These are phyloP conservation scores for Laterallus jamaicensis DNA, from an alignment of 2,113 vertebrate genomes.

Conservation along the genomic window DNA sequence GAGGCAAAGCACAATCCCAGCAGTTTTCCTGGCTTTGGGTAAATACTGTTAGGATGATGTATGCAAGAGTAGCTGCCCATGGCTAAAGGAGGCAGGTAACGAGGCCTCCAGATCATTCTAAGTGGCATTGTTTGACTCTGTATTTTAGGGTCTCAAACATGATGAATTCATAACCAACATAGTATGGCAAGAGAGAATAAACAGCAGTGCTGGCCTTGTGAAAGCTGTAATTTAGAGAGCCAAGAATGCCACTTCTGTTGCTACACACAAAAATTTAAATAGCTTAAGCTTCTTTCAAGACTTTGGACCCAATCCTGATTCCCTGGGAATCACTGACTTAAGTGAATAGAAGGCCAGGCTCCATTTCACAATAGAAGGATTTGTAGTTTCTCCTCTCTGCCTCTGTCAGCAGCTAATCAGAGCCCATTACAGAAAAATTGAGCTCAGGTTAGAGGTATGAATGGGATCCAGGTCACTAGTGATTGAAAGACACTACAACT, in stretches of 20 bases:
- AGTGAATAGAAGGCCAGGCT: neutral
- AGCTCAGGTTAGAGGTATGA: neutral
- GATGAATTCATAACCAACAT: slow-evolving; percentile 29
- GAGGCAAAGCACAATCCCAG: slow-evolving; percentile 28
- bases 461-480: neutral
- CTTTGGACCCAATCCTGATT: slow-evolving; percentile 21
- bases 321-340: neutral
- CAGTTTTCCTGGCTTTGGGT: neutral
- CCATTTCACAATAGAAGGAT: slow-evolving; percentile 29
- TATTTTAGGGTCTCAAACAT: slow-evolving; percentile 28
- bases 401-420: neutral
- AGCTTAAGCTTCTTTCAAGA: slow-evolving; percentile 41
- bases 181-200: neutral
- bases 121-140: slow-evolving; percentile 41
- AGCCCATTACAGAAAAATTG: neutral
- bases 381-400: slow-evolving; percentile 7
- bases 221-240: slow-evolving; percentile 26
- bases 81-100: slow-evolving; percentile 7
- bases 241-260: slow-evolving; percentile 39
- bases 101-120: slow-evolving; percentile 38
- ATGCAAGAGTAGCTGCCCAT: slow-evolving; percentile 3
- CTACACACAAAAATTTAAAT: slow-evolving; percentile 30
- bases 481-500: neutral
- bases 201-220: neutral
- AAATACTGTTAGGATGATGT: slow-evolving; percentile 38